Evolutionary conservation across 2,113 vertebrate genomes (phyloP).

Genomic region (Eurypyga helias): DNA sequence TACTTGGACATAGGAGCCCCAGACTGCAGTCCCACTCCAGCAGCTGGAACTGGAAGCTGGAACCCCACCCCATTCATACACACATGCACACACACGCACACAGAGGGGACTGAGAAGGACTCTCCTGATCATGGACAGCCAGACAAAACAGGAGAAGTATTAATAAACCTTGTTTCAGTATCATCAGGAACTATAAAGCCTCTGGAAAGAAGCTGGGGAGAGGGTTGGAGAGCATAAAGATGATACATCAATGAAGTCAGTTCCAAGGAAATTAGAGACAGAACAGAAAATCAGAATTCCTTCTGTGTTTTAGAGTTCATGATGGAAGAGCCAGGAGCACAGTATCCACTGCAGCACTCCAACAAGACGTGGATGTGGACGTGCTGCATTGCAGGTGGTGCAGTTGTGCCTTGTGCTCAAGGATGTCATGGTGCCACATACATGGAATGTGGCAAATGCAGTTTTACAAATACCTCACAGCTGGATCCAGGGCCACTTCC

Average conservation of each 20-base stretch:
- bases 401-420: background rate
- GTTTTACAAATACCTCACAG: background rate
- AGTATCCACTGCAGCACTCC: background rate
- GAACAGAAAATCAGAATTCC: background rate
- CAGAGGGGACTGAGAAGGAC: background rate
- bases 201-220: background rate
- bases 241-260: background rate
- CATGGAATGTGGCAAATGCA: background rate
- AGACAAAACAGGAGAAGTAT: background rate
- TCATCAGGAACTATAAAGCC: background rate
- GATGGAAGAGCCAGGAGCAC: background rate
- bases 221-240: background rate
- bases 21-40: background rate
- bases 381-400: background rate
- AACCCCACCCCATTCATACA: background rate
- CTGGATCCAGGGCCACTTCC: background rate
- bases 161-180: background rate
- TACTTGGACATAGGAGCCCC: background rate
- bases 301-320: background rate
- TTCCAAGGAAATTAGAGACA: background rate
- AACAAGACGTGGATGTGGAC: fast-evolving
- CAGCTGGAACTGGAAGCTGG: too few species aligned
- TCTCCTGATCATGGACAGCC: background rate
- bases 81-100: too few species aligned
- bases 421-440: background rate